Percentiles rank a stretch among this genome's conserved stretches.
These are phyloP conservation scores for Muraenolepis orangiensis DNA, from an alignment of 2,797 vertebrate species.

Conservation along the genomic window DNA sequence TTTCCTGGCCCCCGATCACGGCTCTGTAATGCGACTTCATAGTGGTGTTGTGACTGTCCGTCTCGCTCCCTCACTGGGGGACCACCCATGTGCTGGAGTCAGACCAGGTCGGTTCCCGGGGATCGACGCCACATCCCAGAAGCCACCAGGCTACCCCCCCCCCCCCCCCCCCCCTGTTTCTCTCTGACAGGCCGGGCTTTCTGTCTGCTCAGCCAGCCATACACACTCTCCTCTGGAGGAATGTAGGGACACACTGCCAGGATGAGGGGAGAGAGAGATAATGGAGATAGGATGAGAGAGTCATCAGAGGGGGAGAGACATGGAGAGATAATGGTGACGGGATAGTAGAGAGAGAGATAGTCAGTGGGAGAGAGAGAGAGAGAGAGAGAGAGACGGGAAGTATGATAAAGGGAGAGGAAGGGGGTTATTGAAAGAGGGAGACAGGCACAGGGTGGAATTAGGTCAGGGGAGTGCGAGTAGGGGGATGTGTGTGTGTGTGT, in stretches of 20 bases:
- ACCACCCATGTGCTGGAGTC: constrained; percentile 31
- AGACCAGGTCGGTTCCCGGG: constrained; percentile 21
- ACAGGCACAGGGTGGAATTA: not conserved
- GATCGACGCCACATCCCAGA: constrained; percentile 43
- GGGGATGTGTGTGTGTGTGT: not conserved
- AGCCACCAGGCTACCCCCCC: constrained; percentile 41
- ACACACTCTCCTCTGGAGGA: constrained; percentile 14
- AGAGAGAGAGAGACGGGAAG: not conserved
- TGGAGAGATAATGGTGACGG: not conserved
- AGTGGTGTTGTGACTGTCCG: not conserved
- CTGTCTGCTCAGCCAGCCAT: constrained; percentile 61
- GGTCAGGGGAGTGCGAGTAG: not conserved
- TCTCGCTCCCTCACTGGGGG: not conserved
- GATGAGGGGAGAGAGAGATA: not conserved
- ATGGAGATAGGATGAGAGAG: not conserved
- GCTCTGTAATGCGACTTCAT: not conserved
- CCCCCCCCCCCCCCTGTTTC: not conserved
- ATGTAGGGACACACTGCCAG: not conserved
- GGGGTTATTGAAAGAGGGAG: not conserved
- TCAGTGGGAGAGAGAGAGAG: not conserved
- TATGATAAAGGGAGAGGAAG: not conserved
- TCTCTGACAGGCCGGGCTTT: constrained; percentile 47
- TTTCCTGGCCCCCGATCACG: constrained; percentile 1
- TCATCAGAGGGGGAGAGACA: not conserved
- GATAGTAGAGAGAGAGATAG: not conserved